These are phyloP conservation scores for Xiphophorus maculatus DNA, from an alignment of 2,113 vertebrate genomes.

Conservation along the genomic window DNA sequence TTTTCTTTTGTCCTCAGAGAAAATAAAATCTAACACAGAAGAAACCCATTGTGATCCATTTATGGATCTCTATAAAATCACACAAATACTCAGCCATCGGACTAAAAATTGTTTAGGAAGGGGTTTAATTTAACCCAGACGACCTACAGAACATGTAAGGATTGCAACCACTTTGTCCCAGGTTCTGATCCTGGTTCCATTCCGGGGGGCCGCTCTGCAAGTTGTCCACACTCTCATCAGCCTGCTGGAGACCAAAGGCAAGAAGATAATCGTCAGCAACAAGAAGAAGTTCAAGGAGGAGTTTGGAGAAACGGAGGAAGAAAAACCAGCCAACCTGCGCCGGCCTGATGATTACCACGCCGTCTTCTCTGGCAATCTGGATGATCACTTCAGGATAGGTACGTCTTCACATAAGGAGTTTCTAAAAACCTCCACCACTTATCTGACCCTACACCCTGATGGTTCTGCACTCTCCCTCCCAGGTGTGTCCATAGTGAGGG, in stretches of 20 bases:
- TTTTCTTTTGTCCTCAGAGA: no score
- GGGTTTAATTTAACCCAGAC: neutral
- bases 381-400: conserved; percentile 98
- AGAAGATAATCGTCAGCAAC: conserved; percentile 90
- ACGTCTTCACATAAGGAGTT: conserved; percentile 1
- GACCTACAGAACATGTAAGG: neutral
- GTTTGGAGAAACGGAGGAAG: conserved; percentile 85
- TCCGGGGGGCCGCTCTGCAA: conserved; percentile 86
- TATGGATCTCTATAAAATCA: no score
- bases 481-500: conserved; percentile 90
- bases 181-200: conserved; percentile 93
- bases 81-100: no score
- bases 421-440: neutral
- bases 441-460: neutral
- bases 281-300: conserved; percentile 95
- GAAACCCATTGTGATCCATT: no score
- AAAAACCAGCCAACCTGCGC: conserved; percentile 84
- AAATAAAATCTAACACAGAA: no score
- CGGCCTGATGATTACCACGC: conserved; percentile 94
- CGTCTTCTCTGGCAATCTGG: conserved; percentile 92
- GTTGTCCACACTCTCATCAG: conserved; percentile 88
- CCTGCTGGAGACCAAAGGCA: conserved; percentile 86
- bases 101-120: no score
- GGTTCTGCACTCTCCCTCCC: neutral
- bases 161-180: conserved; percentile 51